Conservation (phyloP, 2,113 vertebrate species). For the Pelecanoides urinatrix region DNA sequence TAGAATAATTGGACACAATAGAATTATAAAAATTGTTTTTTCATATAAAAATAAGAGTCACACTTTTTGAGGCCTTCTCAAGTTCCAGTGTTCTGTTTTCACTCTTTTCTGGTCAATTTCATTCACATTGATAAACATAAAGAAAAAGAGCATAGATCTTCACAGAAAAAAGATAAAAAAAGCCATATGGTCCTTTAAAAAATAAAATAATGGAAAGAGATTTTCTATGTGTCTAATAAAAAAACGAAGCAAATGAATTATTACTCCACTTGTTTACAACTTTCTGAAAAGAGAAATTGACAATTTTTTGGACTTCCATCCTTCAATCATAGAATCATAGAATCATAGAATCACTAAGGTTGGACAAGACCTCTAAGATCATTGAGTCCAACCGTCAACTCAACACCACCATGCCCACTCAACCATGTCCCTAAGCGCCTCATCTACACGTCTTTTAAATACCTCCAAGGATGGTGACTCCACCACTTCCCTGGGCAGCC, state of each 20-base stretch:
- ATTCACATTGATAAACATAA: not conserved
- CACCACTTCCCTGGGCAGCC: too few relatives aligned
- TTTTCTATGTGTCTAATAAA: not conserved
- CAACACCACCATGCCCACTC: too few relatives aligned
- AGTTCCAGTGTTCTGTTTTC: not conserved
- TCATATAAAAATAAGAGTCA: not conserved
- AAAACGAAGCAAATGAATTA: not conserved
- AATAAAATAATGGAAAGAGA: not conserved
- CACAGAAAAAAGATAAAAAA: not conserved
- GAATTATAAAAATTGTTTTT: not conserved
- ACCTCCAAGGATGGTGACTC: too few relatives aligned
- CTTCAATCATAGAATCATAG: too few relatives aligned
- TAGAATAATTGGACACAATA: not conserved
- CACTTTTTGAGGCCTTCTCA: not conserved
- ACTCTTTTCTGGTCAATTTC: not conserved
- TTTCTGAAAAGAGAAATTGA: not conserved
- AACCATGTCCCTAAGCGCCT: too few relatives aligned
- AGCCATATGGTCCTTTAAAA: not conserved
- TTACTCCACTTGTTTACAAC: not conserved
- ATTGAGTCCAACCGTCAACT: too few relatives aligned
- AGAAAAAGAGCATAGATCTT: not conserved
- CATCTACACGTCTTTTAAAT: too few relatives aligned
- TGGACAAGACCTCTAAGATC: too few relatives aligned
- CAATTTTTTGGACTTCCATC: not conserved
- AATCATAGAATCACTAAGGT: too few relatives aligned